phyloP scores from a whole-genome alignment of 2,113 vertebrate genomes.

The Oxyura jamaicensis region DNA sequence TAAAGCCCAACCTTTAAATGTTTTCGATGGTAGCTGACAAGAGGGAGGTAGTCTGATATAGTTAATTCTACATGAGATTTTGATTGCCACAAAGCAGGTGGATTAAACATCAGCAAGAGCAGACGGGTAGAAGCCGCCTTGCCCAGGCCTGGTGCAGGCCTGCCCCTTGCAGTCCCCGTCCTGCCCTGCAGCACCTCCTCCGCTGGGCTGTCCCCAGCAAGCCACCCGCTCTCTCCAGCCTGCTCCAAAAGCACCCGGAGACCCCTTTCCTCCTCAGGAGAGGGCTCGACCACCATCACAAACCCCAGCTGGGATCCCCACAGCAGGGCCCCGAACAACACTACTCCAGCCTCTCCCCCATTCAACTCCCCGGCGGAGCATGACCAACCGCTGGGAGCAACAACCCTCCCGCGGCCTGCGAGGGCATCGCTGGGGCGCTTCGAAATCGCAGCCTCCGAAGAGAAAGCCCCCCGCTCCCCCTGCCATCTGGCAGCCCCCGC shows the following conservation, averaged over 20 bases:
- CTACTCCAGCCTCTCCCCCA: background rate
- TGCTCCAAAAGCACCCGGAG: background rate
- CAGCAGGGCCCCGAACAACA: fast-evolving
- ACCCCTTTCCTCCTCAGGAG: background rate
- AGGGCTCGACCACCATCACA: background rate
- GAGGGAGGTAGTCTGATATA: background rate
- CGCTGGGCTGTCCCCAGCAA: background rate
- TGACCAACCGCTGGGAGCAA: fast-evolving
- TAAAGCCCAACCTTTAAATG: too few species aligned
- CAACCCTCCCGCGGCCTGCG: background rate
- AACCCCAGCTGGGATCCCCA: fast-evolving
- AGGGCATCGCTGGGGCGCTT: background rate
- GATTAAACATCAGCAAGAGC: background rate
- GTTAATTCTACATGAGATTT: background rate
- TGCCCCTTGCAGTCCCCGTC: background rate
- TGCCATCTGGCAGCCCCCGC: background rate
- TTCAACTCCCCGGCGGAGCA: fast-evolving
- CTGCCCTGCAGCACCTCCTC: background rate
- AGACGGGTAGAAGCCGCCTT: too few species aligned
- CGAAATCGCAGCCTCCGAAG: background rate
- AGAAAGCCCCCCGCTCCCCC: background rate
- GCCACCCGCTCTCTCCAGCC: background rate
- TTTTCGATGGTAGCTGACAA: background rate
- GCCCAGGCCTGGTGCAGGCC: too few species aligned
- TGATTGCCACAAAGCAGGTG: background rate